Evolutionary conservation across 2,888 invertebrate genomes (phyloP), one percentile per base, ranked within the genome.

Genomic region (Zygothrica quintamaculata): DNA sequence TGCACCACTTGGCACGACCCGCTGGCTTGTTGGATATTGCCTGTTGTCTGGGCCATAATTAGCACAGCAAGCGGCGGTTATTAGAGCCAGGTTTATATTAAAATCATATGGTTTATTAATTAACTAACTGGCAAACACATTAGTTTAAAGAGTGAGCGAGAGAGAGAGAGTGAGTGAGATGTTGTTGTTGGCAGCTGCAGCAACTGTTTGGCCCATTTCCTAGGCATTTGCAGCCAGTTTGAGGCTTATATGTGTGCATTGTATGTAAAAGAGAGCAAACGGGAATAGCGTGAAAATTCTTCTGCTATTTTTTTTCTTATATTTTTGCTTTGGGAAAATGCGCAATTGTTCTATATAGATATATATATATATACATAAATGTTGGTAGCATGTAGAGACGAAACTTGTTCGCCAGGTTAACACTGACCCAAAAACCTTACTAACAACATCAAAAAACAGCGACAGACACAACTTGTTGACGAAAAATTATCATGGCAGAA

Each of bases 241-340:
- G 48, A 26, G 5, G 25, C 58, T 39, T 53, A 26, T 43, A 56
- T 62, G 50, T 47, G 58, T 58, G 48, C 65, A 84, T 77, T 84
- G 78, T 77, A 65, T 79, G 72, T 59, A 57, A 66, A 61, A 60
- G 53, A 8, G 25, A 47, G 37, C 25, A 29, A 8, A 15, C 12
- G 25, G 43, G 18, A 25, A 18, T 15, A 34, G 65, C 42, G 62
- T 52, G 42, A 68, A 61, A 73, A 66, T 62, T 58, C 65, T 5
- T 22, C 18, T n/a, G n/a, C n/a, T n/a, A n/a, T n/a, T n/a, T n/a
- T n/a, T n/a, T n/a, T n/a, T n/a, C n/a, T n/a, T n/a, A n/a, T n/a
- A n/a, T n/a, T n/a, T 58, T 40, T 31, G 33, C 47, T 37, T 61
- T 86, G 86, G 77, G 82, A 82, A 82, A 79, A 74, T 77, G 71